phyloP scores from a whole-genome alignment of 1,140 invertebrate species.

The Euborellia annulipes region DNA sequence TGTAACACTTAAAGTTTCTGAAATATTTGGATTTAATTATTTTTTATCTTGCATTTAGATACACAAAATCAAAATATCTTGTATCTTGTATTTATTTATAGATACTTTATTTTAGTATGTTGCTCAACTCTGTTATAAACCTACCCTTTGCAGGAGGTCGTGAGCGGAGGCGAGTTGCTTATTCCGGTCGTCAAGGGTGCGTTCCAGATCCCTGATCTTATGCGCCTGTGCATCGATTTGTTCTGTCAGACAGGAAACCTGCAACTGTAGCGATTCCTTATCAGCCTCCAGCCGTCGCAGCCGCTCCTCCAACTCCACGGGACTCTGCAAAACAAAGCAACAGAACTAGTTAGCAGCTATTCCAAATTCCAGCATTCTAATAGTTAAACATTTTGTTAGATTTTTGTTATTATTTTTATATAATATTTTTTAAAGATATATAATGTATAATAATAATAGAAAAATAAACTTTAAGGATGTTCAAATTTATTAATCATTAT shows the following conservation, averaged over 20 bases:
- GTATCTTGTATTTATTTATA: background rate
- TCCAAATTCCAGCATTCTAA: no score
- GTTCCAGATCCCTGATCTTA: conserved; percentile 81
- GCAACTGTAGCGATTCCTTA: conserved; percentile 69
- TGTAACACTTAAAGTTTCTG: conserved; percentile 9
- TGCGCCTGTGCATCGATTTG: conserved; percentile 84
- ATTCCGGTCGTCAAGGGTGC: conserved; percentile 58
- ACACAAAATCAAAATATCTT: no score
- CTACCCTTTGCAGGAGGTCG: conserved; percentile 68
- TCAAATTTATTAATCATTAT: no score
- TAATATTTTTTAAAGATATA: no score
- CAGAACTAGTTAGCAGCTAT: background rate
- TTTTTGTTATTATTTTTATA: no score
- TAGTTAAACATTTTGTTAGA: no score
- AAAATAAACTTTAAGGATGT: no score
- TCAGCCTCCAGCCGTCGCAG: conserved; percentile 70
- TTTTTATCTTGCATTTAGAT: conserved; percentile 1
- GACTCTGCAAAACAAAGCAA: conserved; percentile 1
- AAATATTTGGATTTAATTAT: no score
- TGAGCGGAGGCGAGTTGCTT: conserved; percentile 62
- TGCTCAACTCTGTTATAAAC: conserved; percentile 7
- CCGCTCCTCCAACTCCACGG: conserved; percentile 38
- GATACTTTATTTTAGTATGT: background rate
- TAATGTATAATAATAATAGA: no score
- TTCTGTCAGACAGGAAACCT: conserved; percentile 78